Conservation (phyloP, 2,888 invertebrate species). For the Leptinotarsa tumamoca region DNA sequence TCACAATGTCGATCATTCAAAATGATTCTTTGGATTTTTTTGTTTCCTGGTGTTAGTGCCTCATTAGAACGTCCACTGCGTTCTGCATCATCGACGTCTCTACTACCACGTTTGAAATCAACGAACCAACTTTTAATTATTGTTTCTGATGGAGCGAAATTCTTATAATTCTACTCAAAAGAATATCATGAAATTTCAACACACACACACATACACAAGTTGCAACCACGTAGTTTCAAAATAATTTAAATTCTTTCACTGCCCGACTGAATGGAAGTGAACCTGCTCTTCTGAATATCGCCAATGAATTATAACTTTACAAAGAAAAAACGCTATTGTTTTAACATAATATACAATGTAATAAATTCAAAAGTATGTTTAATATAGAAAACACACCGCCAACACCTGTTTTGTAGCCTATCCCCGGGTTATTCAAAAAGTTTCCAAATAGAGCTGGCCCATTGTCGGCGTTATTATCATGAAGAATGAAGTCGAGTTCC, state of each 20-base stretch:
- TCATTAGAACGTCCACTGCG: no score
- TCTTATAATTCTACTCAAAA: no score
- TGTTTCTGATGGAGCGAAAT: no score
- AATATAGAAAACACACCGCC: neutral
- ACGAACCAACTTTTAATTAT: no score
- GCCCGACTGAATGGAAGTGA: neutral
- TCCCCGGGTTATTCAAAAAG: slow-evolving; percentile 17
- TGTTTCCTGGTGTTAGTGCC: no score
- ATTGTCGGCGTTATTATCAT: slow-evolving; percentile 17
- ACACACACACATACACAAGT: no score
- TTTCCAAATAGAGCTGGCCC: slow-evolving; percentile 15
- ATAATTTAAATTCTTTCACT: neutral
- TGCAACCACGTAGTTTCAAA: no score
- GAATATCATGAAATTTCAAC: no score
- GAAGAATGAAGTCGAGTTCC: slow-evolving; percentile 47
- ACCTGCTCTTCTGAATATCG: neutral
- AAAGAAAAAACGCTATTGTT: slow-evolving; percentile 12
- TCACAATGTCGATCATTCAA: no score
- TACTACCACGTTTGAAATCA: no score
- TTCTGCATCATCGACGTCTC: no score
- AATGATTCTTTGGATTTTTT: no score
- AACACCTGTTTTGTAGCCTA: slow-evolving; percentile 24
- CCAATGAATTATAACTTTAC: neutral
- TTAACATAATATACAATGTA: neutral
- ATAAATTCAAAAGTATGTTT: slow-evolving; percentile 10